Evolutionary conservation across 2,797 vertebrate species (phyloP).

Genomic region (Astyanax mexicanus): DNA sequence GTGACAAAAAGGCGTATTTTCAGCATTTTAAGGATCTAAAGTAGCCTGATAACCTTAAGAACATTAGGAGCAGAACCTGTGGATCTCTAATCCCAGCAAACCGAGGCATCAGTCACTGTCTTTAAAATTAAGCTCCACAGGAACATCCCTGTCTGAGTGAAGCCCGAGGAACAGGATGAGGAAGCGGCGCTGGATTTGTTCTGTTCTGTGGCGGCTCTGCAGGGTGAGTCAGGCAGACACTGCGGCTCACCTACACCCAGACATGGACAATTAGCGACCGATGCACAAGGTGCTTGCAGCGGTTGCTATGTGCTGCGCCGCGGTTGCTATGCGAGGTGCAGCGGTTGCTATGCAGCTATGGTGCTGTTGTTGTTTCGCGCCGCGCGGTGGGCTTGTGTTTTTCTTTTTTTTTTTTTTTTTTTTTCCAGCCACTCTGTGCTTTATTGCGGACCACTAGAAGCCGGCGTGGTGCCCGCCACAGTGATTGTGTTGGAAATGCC

Average conservation of each 20-base stretch:
- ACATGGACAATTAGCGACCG: slow-evolving; percentile 36
- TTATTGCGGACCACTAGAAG: slow-evolving; percentile 19
- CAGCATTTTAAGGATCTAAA: no score
- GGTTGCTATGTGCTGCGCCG: slow-evolving; percentile 57
- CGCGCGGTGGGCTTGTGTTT: slow-evolving; percentile 37
- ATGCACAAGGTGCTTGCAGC: slow-evolving; percentile 50
- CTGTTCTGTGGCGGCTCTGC: slow-evolving; percentile 46
- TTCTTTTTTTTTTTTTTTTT: slow-evolving; percentile 34
- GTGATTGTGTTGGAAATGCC: slow-evolving; percentile 31
- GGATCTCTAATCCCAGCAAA: neutral
- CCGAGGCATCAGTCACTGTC: neutral
- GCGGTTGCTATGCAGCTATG: slow-evolving; percentile 53
- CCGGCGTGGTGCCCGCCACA: neutral
- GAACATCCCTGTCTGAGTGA: neutral
- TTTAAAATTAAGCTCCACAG: no score
- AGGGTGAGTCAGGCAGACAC: slow-evolving; percentile 48
- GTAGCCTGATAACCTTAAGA: no score
- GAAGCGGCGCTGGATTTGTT: slow-evolving; percentile 41
- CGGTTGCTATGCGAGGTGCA: slow-evolving; percentile 46
- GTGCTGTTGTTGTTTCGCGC: slow-evolving; percentile 44
- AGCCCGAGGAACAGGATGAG: neutral
- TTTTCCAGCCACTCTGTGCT: slow-evolving; percentile 10
- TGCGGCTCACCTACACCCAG: slow-evolving; percentile 42
- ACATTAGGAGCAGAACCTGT: no score
- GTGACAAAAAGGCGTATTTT: no score